Evolutionary conservation across 1,140 invertebrate species (phyloP).

Genomic region (Drosophila lacertosa): DNA sequence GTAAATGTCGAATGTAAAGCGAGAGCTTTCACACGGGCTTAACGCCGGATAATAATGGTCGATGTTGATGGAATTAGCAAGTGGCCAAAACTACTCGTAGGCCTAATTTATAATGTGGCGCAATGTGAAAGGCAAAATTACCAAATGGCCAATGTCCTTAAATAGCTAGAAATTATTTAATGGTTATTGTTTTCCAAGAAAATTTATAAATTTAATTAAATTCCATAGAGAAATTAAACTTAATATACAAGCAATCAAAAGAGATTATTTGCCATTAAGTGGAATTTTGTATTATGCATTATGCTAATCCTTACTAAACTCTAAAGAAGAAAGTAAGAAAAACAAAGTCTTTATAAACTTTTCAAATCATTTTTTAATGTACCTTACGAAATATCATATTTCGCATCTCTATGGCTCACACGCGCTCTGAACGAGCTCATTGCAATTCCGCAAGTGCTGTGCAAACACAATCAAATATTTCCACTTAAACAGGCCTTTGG

Average conservation of each 20-base stretch:
- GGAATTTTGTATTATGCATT: too few relatives aligned
- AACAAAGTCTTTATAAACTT: not conserved
- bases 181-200: not conserved
- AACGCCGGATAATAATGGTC: slow-evolving; percentile 42
- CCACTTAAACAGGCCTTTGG: slow-evolving; percentile 42
- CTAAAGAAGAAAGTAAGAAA: too few relatives aligned
- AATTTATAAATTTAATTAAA: not conserved
- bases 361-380: not conserved
- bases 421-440: slow-evolving; percentile 14
- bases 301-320: too few relatives aligned
- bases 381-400: not conserved
- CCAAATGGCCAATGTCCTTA: not conserved
- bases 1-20: slow-evolving; percentile 33
- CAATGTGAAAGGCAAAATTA: not conserved
- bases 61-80: slow-evolving; percentile 6
- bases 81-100: slow-evolving; percentile 3
- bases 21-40: slow-evolving; percentile 37
- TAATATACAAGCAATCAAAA: too few relatives aligned
- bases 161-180: not conserved
- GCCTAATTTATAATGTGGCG: not conserved
- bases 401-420: not conserved
- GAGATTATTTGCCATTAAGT: too few relatives aligned
- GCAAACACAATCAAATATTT: slow-evolving; percentile 69
- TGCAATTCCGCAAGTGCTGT: slow-evolving; percentile 54
- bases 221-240: too few relatives aligned